Conservation (phyloP, 2,113 vertebrate species). For the human (Homo sapiens) region DNA sequence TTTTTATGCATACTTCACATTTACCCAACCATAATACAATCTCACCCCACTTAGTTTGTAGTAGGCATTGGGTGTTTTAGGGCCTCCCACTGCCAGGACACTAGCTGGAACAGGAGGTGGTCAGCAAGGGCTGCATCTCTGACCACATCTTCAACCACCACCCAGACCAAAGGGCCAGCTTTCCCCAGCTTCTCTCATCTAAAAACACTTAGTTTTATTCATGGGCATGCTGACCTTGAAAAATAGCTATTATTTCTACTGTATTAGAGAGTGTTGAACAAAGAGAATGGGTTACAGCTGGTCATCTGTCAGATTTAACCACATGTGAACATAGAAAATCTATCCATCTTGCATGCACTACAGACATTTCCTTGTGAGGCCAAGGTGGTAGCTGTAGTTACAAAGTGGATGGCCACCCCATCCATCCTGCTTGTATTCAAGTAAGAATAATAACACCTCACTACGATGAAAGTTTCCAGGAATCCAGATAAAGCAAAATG, state of each 20-base stretch:
- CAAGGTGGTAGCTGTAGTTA: too few species aligned
- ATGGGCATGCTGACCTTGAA: not conserved
- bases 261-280: not conserved
- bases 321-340: not conserved
- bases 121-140: not conserved
- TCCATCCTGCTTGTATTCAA: rapidly evolving
- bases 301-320: not conserved
- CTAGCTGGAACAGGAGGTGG: not conserved
- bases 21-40: not conserved
- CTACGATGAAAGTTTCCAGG: not conserved
- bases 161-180: not conserved
- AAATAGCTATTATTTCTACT: not conserved
- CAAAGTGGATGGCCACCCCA: too few species aligned
- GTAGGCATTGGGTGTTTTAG: not conserved
- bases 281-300: not conserved
- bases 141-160: not conserved
- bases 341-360: rapidly evolving
- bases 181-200: not conserved
- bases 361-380: not conserved
- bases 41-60: not conserved
- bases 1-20: too few species aligned
- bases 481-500: too few species aligned
- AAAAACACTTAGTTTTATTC: not conserved
- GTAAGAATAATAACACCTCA: rapidly evolving
- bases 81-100: not conserved